A percentile compares a stretch with the other conserved stretches of the same genome.
phyloP scores from a whole-genome alignment of 2,888 invertebrate genomes.

The Nebria brevicollis region DNA sequence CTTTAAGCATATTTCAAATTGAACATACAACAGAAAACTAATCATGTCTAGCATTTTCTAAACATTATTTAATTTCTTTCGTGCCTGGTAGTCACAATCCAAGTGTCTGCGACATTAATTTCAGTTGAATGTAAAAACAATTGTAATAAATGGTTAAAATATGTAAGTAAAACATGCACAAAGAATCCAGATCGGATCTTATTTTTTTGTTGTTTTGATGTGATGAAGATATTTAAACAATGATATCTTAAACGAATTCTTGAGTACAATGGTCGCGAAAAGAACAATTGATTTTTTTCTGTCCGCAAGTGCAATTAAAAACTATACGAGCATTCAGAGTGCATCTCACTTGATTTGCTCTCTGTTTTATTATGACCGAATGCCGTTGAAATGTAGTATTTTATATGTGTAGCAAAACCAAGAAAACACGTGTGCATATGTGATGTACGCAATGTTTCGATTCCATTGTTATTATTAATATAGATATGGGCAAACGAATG shows the following conservation, averaged over 20 bases:
- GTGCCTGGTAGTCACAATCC: background rate
- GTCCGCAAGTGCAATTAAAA: slow-evolving; percentile 13
- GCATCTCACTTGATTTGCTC: slow-evolving; percentile 17
- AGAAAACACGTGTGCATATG: background rate
- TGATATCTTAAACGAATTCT: slow-evolving; percentile 19
- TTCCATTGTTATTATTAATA: slow-evolving; percentile 40
- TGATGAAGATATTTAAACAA: slow-evolving; percentile 38
- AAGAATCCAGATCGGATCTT: slow-evolving; percentile 1
- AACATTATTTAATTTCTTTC: too few species aligned
- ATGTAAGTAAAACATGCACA: slow-evolving; percentile 1
- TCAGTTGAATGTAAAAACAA: background rate
- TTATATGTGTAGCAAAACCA: background rate
- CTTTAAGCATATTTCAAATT: too few species aligned
- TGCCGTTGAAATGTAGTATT: background rate
- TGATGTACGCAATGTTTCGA: slow-evolving; percentile 14
- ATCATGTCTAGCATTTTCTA: too few species aligned
- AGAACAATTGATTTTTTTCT: slow-evolving; percentile 20
- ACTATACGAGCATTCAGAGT: background rate
- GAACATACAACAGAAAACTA: too few species aligned
- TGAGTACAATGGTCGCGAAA: slow-evolving; percentile 18
- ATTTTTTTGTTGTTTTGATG: slow-evolving; percentile 3
- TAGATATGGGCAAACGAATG: slow-evolving; percentile 42
- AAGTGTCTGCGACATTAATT: background rate
- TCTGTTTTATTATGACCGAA: slow-evolving; percentile 3
- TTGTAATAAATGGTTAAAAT: background rate